Percentiles rank a stretch among this genome's conserved stretches.
Conservation (phyloP, 2,113 vertebrate species). For the Mohoua ochrocephala region DNA sequence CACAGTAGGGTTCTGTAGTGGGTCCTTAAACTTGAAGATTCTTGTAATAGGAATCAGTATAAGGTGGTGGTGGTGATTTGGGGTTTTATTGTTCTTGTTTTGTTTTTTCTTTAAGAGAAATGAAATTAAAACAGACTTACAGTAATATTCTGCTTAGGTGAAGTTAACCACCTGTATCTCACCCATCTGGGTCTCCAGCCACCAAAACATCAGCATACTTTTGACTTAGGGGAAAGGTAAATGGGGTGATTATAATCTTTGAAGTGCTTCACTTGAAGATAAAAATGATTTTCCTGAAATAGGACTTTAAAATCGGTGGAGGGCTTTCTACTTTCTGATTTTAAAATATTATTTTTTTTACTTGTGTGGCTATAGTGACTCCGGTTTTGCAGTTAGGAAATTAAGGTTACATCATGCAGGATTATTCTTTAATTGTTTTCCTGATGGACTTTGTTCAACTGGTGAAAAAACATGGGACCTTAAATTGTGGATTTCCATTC, state of each 20-base stretch:
- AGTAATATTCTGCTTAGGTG: background rate
- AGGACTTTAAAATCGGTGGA: background rate
- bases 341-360: background rate
- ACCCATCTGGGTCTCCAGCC: background rate
- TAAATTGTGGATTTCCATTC: background rate
- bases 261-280: background rate
- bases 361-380: background rate
- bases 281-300: background rate
- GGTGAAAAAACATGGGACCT: background rate
- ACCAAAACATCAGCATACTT: background rate
- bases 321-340: background rate
- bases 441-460: background rate
- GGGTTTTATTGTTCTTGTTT: background rate
- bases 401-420: background rate
- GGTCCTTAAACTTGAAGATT: background rate
- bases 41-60: background rate
- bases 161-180: background rate
- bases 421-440: background rate
- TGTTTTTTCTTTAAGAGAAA: background rate
- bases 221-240: background rate
- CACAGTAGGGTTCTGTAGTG: background rate
- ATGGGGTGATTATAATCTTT: background rate
- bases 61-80: background rate
- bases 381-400: background rate
- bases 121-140: background rate